Evolutionary conservation across 2,888 invertebrate genomes (phyloP).

Genomic region (Ennomos fuscantarius): DNA sequence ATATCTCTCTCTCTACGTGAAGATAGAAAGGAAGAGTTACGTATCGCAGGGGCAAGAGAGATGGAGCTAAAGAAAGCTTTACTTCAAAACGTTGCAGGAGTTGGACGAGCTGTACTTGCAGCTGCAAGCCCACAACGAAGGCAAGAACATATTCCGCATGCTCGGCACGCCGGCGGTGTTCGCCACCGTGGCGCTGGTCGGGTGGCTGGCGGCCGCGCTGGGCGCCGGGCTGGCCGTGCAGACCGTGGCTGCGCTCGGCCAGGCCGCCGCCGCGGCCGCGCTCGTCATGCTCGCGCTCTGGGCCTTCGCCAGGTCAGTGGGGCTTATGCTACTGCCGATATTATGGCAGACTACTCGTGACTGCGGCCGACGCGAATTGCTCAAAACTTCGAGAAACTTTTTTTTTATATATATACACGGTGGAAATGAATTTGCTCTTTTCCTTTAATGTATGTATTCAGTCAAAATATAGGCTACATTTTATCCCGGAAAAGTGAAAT

Average conservation of each 20-base stretch:
- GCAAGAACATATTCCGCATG: conserved; percentile 98
- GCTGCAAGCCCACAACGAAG: conserved; percentile 96
- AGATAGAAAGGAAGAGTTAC: too few species aligned
- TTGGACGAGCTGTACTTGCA: conserved; percentile 92
- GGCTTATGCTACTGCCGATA: conserved; percentile 12
- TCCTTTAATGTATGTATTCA: too few species aligned
- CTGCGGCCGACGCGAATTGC: too few species aligned
- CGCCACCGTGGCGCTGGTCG: conserved; percentile 91
- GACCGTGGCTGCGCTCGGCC: conserved; percentile 90
- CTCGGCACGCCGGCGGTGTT: conserved; percentile 97
- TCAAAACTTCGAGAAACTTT: too few species aligned
- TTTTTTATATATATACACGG: too few species aligned
- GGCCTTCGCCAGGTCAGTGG: conserved; percentile 15
- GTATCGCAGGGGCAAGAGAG: too few species aligned
- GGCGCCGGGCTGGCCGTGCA: conserved; percentile 92
- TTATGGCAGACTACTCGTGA: too few species aligned
- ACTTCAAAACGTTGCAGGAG: conserved; percentile 87
- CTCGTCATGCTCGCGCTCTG: conserved; percentile 87
- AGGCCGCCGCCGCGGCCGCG: conserved; percentile 89
- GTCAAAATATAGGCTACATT: too few species aligned
- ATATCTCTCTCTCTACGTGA: too few species aligned
- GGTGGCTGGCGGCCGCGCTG: conserved; percentile 93
- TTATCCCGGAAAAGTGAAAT: too few species aligned
- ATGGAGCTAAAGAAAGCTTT: too few species aligned
- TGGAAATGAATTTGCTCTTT: too few species aligned